Evolutionary conservation across 2,113 vertebrate species (phyloP).

Genomic region (Dicaeum eximium): DNA sequence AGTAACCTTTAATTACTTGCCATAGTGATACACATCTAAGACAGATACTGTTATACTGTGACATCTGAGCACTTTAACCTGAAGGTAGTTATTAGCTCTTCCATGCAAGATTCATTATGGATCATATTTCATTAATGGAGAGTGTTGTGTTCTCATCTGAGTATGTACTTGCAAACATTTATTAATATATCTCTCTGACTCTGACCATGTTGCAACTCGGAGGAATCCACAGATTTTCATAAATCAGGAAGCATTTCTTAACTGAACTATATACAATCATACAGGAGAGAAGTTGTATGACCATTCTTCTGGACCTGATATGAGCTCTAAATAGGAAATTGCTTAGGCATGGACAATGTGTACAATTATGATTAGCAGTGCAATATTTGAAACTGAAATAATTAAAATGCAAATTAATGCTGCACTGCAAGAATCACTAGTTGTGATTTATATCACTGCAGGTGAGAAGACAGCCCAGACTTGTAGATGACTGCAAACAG

Average conservation of each 20-base stretch:
- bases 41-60: slow-evolving; percentile 15
- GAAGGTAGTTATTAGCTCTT: slow-evolving; percentile 39
- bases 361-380: not conserved
- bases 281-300: not conserved
- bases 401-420: slow-evolving; percentile 33
- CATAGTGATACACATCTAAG: slow-evolving; percentile 42
- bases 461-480: slow-evolving; percentile 28
- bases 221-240: not conserved
- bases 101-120: slow-evolving; percentile 19
- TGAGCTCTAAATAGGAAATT: not conserved
- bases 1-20: slow-evolving; percentile 45
- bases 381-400: not conserved
- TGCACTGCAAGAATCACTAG: not conserved
- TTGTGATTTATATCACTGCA: slow-evolving; percentile 34
- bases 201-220: not conserved
- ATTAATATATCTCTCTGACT: not conserved
- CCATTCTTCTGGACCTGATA: not conserved
- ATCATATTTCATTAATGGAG: slow-evolving; percentile 36
- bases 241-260: not conserved
- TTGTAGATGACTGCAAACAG: slow-evolving; percentile 4
- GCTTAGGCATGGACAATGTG: not conserved
- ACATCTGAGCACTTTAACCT: slow-evolving; percentile 41
- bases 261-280: not conserved
- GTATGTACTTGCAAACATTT: not conserved
- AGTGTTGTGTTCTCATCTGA: slow-evolving; percentile 16